Percentiles rank a stretch among this genome's conserved stretches.
phyloP scores from a whole-genome alignment of 2,797 vertebrate genomes.

The Champsocephalus gunnari region DNA sequence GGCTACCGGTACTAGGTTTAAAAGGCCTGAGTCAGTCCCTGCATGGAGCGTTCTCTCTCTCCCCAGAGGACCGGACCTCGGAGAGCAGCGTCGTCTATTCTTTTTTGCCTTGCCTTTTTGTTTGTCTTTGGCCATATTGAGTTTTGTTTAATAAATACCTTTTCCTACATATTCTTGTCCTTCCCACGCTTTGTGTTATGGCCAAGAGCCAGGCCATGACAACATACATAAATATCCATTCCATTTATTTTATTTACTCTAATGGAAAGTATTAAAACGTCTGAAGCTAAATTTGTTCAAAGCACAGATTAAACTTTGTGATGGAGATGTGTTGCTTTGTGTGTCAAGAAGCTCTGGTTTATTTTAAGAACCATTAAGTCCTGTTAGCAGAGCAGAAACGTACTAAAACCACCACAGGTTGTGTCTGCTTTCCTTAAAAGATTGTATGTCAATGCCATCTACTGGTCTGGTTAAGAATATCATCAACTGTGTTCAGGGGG shows the following conservation, averaged over 20 bases:
- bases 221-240: neutral
- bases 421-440: neutral
- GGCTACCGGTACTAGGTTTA: no score
- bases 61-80: no score
- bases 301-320: neutral
- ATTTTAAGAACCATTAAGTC: neutral
- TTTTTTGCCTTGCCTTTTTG: no score
- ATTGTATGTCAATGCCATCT: conserved; percentile 60
- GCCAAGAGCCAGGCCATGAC: no score
- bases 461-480: conserved; percentile 29
- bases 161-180: no score
- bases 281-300: neutral
- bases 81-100: no score
- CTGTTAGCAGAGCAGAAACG: neutral
- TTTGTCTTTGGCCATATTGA: no score
- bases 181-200: no score
- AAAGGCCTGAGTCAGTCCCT: no score
- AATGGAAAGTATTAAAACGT: neutral
- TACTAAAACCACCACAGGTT: conserved; percentile 1
- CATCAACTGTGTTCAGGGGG: neutral
- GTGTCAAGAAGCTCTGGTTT: neutral
- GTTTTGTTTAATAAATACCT: no score
- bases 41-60: no score
- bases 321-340: neutral
- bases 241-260: neutral